Evolutionary conservation across 2,113 vertebrate species (phyloP).

Genomic region (Nothoprocta pentlandii): DNA sequence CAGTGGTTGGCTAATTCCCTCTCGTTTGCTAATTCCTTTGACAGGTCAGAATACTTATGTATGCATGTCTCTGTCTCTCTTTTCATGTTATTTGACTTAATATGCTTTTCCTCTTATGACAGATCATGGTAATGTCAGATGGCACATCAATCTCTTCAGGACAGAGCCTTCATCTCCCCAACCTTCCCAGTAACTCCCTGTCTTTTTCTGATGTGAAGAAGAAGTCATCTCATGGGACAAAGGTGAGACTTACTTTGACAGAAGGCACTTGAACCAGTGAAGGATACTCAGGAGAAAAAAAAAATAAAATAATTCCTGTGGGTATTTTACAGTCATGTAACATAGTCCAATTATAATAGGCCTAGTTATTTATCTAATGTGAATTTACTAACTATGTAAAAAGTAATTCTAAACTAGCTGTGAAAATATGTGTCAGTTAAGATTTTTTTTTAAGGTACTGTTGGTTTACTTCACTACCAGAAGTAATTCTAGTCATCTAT

Average conservation of each 20-base stretch:
- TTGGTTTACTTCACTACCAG: background rate
- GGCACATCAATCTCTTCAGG: slow-evolving; percentile 86
- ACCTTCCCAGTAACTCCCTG: slow-evolving; percentile 84
- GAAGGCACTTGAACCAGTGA: background rate
- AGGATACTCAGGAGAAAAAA: background rate
- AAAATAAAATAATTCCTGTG: background rate
- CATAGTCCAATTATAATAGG: background rate
- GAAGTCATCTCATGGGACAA: slow-evolving; percentile 86
- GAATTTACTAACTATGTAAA: background rate
- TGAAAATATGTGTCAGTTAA: background rate
- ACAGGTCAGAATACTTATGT: background rate
- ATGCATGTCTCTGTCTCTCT: background rate
- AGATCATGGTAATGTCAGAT: slow-evolving; percentile 93
- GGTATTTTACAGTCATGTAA: background rate
- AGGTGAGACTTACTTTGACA: slow-evolving; percentile 76
- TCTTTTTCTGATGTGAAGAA: slow-evolving; percentile 87
- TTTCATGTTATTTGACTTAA: background rate
- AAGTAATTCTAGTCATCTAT: background rate
- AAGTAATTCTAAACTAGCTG: background rate
- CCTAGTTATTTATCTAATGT: background rate
- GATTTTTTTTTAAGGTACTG: background rate
- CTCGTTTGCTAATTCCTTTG: background rate
- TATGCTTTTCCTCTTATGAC: background rate
- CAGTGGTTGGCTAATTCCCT: background rate
- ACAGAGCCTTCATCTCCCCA: slow-evolving; percentile 88